Evolutionary conservation across 2,797 vertebrate genomes (phyloP), one percentile per base, ranked within the genome.

Genomic region (Cirrhinus mrigala): DNA sequence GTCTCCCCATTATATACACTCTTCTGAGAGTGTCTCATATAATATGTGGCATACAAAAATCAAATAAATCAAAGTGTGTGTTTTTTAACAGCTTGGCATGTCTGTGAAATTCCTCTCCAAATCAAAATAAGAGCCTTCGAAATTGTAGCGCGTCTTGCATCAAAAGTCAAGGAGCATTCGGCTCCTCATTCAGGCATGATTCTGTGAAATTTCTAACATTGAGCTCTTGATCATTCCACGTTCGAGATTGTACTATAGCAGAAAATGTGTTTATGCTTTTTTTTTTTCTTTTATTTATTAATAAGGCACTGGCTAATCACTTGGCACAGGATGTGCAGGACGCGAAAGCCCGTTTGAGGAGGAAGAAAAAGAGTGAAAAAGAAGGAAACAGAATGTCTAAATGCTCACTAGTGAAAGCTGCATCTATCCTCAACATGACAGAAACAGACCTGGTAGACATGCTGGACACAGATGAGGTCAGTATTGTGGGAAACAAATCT

Each of bases 361-460:
- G 94, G 88, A 92, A 94, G 92, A 80, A n/a, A 66, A 95, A 58
- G 46, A 79, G 78, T 50, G 29, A 37, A 88, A 56, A 68, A 68
- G 91, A 90, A 94, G 92, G 92, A 89, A 79, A 89, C 90, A 82
- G 91, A 85, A 92, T 95, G 91, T 95, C 94, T 85, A 95, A 95
- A 93, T 93, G 94, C 89, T 97, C 96, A 68, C 94, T 98, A 90
- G 95, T 94, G 91, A 96, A 95, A 95, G 97, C 96, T 90, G 97
- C 97, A 0, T 97, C 96, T 90, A 98, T 99, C 89, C 96, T 98
- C 92, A 97, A 99, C 89, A 95, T 99, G 95, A 98, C 97, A 74
- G 94, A 90, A 85, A 94, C 95, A 56, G 97, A 98, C 92, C 94
- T 99, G 7, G 95, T 95, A 0, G 95, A 97, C 90, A 96, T 98